Evolutionary conservation across 1,140 invertebrate genomes (phyloP), one percentile per base, ranked within the genome.

Genomic region (Holotrichia oblita): DNA sequence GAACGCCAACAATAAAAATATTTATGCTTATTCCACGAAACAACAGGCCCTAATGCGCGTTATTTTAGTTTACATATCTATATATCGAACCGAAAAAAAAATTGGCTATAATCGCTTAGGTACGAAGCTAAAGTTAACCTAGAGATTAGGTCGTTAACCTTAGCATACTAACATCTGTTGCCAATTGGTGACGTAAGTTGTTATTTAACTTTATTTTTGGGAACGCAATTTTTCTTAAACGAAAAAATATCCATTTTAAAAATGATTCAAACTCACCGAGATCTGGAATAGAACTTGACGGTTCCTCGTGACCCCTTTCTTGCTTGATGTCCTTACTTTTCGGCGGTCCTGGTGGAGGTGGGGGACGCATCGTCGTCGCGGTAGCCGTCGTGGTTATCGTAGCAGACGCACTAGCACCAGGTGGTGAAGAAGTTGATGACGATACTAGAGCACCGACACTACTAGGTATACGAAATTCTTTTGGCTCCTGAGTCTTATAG

Each of bases 241-340:
- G 61, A 22, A 24, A 64, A 64, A 0, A 73, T 78, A 64, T 7
- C n/a, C n/a, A n/a, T n/a, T n/a, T n/a, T n/a, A 12, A 0, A 48
- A 3, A 48, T 48, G 44, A 42, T 42, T 42, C n/a, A 40, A 69
- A 89, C 93, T 93, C 84, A 94, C 94, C 94, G 89, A 95, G 89
- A 91, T 95, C 94, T 76, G 94, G 94, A 87, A 95, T 94, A 79
- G 94, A 95, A 87, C 93, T 94, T 55, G 93, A 93, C 2, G 93
- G 93, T 85, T 95, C 93, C 87, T 95, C 93, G 85, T 92, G 89
- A 61, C 24, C 59, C 27, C 78, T 76, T 72, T 79, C 64, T 64
- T 80, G 77, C 73, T 82, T 83, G 80, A 77, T 74, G 17, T 80
- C 72, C 73, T 84, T 85, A 80, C 85, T 83, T 79, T 88, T 89